Conservation (phyloP, 2,888 invertebrate genomes). For the Lepidonotus clava region DNA sequence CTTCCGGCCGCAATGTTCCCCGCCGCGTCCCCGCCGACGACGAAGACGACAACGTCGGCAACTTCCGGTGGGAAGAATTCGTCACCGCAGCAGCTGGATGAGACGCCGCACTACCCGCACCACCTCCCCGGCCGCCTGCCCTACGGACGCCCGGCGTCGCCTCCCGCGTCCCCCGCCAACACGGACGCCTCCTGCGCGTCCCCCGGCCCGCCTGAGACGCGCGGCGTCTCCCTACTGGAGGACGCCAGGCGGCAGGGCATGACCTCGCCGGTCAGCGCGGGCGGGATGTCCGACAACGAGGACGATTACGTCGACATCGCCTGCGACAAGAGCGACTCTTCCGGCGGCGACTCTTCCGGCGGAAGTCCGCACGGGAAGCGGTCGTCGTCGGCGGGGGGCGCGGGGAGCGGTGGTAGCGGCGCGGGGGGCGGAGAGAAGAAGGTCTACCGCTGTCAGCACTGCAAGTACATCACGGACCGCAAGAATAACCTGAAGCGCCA, state of each 20-base stretch:
- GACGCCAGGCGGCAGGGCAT: neutral
- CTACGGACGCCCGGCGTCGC: no score
- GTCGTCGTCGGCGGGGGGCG: neutral
- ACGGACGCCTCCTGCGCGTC: neutral
- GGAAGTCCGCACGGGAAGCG: neutral
- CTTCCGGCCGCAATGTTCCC: neutral
- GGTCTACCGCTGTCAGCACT: slow-evolving; percentile 73
- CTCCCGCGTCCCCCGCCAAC: no score
- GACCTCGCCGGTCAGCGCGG: neutral
- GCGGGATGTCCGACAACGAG: neutral
- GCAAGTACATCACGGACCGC: slow-evolving; percentile 77
- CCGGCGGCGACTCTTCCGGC: neutral
- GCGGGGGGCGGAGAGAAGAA: slow-evolving; percentile 59
- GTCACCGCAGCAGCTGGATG: neutral
- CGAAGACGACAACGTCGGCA: neutral
- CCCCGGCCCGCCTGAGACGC: neutral
- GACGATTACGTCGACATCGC: neutral
- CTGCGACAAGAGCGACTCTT: slow-evolving; percentile 31
- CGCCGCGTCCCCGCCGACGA: neutral
- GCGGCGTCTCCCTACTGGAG: neutral
- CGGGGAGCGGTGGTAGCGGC: neutral
- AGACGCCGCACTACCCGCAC: no score
- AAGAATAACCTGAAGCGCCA: slow-evolving; percentile 81
- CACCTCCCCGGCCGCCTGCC: no score
- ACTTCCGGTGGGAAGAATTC: no score